A percentile compares a stretch with the other conserved stretches of the same genome.
Evolutionary conservation across 2,113 vertebrate species (phyloP).

Genomic region (Crocuta crocuta): DNA sequence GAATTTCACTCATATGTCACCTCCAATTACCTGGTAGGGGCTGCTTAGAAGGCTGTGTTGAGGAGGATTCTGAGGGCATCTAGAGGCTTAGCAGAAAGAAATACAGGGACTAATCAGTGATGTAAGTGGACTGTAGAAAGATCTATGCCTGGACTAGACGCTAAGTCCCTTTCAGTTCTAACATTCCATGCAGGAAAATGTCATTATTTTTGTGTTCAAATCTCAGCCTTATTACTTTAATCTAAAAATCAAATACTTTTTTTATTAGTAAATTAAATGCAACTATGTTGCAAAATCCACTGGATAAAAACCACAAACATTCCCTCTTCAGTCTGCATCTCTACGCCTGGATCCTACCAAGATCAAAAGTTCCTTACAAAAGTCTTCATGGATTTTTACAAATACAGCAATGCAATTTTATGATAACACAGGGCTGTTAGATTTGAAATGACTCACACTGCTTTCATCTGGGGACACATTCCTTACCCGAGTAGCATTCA

Average conservation of each 20-base stretch:
- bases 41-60: not conserved
- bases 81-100: not conserved
- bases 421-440: conserved; percentile 73
- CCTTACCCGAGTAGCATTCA: conserved; percentile 71
- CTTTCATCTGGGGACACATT: conserved; percentile 77
- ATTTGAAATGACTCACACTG: conserved; percentile 74
- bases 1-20: not conserved
- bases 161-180: not conserved
- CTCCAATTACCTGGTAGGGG: not conserved
- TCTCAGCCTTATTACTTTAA: conserved; percentile 71
- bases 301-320: conserved; percentile 28
- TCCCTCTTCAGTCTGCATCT: not conserved
- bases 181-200: conserved; percentile 49
- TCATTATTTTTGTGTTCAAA: conserved; percentile 76
- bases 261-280: conserved; percentile 75
- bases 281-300: conserved; percentile 69
- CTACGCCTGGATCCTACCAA: not conserved
- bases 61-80: not conserved
- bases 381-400: conserved; percentile 74
- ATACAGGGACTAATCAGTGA: not conserved
- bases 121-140: not conserved
- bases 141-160: not conserved
- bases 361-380: conserved; percentile 71
- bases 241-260: conserved; percentile 70
- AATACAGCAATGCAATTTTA: conserved; percentile 75